Percentiles rank a stretch among this genome's conserved stretches.
phyloP scores from a whole-genome alignment of 1,140 invertebrate species.

The Drosophila carrolli region DNA sequence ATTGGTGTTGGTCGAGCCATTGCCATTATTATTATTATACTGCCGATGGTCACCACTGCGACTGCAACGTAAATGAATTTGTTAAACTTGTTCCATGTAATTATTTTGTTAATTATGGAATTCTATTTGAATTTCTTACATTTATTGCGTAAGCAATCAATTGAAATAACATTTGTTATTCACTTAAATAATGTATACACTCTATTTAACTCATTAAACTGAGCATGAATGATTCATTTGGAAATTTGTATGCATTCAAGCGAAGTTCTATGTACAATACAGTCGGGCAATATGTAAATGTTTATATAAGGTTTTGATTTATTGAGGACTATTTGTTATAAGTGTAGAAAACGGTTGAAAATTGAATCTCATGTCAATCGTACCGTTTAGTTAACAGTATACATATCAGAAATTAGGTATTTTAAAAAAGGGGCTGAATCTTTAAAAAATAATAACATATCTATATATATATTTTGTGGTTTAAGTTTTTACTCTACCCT shows the following conservation, averaged over 20 bases:
- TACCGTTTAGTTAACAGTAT: too few relatives aligned
- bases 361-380: too few relatives aligned
- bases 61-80: background rate
- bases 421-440: too few relatives aligned
- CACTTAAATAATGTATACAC: background rate
- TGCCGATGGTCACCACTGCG: conserved; percentile 42
- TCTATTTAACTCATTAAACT: background rate
- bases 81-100: background rate
- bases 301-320: background rate
- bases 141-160: too few relatives aligned
- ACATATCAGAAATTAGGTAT: too few relatives aligned
- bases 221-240: conserved; percentile 8
- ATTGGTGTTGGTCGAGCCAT: conserved; percentile 11
- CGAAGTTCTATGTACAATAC: background rate
- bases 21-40: conserved; percentile 36
- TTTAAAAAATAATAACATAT: too few relatives aligned
- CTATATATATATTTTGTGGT: too few relatives aligned
- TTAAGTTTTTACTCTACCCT: too few relatives aligned
- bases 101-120: background rate
- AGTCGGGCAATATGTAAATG: background rate
- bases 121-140: background rate
- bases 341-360: too few relatives aligned
- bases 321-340: too few relatives aligned
- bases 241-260: background rate
- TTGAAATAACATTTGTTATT: background rate